Evolutionary conservation across 2,113 vertebrate species (phyloP).

Genomic region (Triplophysa dalaica): DNA sequence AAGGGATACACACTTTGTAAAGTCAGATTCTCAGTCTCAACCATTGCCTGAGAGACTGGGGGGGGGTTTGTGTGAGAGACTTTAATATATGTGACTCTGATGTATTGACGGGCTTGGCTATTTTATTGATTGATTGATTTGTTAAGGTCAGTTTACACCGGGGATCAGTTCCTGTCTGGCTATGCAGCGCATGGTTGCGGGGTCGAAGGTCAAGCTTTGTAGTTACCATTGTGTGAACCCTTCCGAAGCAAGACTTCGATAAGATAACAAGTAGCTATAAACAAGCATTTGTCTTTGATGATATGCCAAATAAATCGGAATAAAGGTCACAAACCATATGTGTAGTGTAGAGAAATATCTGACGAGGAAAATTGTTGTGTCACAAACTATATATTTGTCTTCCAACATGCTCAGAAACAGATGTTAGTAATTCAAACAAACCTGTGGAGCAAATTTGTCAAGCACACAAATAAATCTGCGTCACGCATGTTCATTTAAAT

Average conservation of each 20-base stretch:
- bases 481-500: constrained; percentile 12
- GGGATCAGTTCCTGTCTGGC: constrained; percentile 44
- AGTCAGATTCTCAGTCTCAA: not conserved
- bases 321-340: not conserved
- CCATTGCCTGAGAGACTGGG: not conserved
- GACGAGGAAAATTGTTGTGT: too few relatives aligned
- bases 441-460: not conserved
- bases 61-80: not conserved
- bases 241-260: constrained; percentile 36
- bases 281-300: not conserved
- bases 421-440: constrained; percentile 26
- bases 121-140: constrained; percentile 36
- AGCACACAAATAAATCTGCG: not conserved
- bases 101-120: constrained; percentile 1
- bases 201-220: constrained; percentile 61
- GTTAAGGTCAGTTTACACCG: constrained; percentile 30
- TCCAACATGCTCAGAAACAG: constrained; percentile 33
- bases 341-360: too few relatives aligned
- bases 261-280: constrained; percentile 45
- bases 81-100: not conserved
- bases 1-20: not conserved
- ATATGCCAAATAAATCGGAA: not conserved
- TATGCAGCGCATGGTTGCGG: constrained; percentile 38
- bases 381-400: not conserved
- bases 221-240: constrained; percentile 51